Conservation (phyloP, 2,797 vertebrate species). For the Artibeus lituratus region DNA sequence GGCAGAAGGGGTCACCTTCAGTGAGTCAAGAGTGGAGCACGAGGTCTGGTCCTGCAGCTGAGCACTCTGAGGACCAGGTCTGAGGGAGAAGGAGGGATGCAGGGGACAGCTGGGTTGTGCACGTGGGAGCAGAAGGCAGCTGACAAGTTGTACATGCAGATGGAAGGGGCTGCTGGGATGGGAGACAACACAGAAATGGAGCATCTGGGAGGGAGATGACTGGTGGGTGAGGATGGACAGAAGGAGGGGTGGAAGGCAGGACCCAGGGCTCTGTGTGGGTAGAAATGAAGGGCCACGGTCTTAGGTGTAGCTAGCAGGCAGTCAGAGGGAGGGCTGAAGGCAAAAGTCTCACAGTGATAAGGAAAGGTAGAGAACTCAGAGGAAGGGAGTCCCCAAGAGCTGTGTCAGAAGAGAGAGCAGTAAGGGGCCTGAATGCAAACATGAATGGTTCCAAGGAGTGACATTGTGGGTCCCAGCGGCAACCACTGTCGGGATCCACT, state of each 20-base stretch:
- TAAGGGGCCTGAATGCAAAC: not conserved
- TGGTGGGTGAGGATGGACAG: too few species aligned
- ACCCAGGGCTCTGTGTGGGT: not conserved
- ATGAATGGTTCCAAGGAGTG: not conserved
- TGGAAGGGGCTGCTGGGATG: not conserved
- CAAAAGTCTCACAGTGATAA: not conserved
- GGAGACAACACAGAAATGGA: not conserved
- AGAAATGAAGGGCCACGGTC: not conserved
- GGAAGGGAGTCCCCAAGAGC: not conserved
- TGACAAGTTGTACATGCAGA: not conserved
- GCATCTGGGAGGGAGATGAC: not conserved
- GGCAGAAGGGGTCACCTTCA: not conserved
- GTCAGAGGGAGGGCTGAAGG: not conserved
- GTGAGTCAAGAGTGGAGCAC: too few species aligned
- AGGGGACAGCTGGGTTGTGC: too few species aligned
- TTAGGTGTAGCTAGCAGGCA: fast-evolving
- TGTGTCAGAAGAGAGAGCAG: not conserved
- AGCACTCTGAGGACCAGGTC: too few species aligned
- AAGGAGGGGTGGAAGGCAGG: fast-evolving
- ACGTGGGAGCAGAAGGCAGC: not conserved
- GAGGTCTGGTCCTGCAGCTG: too few species aligned
- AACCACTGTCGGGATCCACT: fast-evolving
- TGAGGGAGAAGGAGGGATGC: too few species aligned
- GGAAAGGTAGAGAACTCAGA: not conserved
- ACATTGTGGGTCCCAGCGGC: not conserved